phyloP scores from a whole-genome alignment of 2,797 vertebrate species.

The Pseudochromis fuscus region DNA sequence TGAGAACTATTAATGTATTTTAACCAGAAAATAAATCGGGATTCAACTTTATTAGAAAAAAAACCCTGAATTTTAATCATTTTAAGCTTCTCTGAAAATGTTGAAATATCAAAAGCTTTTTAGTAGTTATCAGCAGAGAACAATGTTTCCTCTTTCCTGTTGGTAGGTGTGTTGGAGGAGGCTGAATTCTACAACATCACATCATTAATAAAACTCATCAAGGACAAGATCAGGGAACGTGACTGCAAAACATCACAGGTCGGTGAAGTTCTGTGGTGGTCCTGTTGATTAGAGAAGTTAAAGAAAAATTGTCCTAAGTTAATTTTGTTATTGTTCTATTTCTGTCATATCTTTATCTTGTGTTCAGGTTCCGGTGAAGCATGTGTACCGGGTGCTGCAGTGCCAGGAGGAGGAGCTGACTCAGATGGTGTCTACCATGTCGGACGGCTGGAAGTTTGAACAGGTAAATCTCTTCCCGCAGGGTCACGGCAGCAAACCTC shows the following conservation, averaged over 20 bases:
- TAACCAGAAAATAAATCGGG: too few relatives aligned
- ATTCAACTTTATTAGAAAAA: too few relatives aligned
- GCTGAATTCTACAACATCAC: constrained; percentile 99
- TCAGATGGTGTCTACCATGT: constrained; percentile 99
- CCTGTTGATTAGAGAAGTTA: neutral
- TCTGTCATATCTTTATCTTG: neutral
- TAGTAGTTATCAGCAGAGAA: too few relatives aligned
- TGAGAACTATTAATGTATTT: too few relatives aligned
- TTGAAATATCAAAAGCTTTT: too few relatives aligned
- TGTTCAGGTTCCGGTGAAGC: constrained; percentile 92
- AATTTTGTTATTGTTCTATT: neutral
- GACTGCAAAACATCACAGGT: constrained; percentile 97
- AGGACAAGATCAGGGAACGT: constrained; percentile 98
- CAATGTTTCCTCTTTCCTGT: neutral
- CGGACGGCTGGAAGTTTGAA: constrained; percentile 98
- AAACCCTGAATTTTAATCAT: too few relatives aligned
- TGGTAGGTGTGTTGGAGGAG: constrained; percentile 94
- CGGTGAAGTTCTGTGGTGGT: neutral
- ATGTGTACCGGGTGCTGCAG: constrained; percentile 97
- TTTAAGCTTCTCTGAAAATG: too few relatives aligned
- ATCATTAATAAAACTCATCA: constrained; percentile 97
- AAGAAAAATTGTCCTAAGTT: too few relatives aligned
- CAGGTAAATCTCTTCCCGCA: constrained; percentile 91
- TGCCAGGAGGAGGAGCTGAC: constrained; percentile 99
- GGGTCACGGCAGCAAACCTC: constrained; percentile 35